These are phyloP conservation scores for Laodelphax striatellus DNA, from an alignment of 1,140 invertebrate genomes.

Conservation along the genomic window DNA sequence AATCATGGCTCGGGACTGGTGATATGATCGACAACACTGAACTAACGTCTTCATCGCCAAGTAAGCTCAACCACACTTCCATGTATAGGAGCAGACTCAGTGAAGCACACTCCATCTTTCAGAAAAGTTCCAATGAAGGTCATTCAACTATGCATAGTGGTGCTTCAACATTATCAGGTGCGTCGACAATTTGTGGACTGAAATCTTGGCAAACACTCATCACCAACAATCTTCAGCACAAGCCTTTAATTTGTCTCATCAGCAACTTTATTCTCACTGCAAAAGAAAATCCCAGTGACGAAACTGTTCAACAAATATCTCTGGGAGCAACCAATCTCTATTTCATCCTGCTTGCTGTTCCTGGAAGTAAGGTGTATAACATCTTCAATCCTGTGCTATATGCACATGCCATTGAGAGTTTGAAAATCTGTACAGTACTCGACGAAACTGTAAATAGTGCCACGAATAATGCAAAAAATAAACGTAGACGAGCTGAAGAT, in stretches of 20 bases:
- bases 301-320: slow-evolving; percentile 30
- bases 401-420: slow-evolving; percentile 35
- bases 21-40: slow-evolving; percentile 10
- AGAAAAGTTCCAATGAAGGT: slow-evolving; percentile 7
- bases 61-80: slow-evolving; percentile 4
- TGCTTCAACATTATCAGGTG: neutral
- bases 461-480: slow-evolving; percentile 15
- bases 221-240: slow-evolving; percentile 35
- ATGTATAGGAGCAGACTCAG: slow-evolving; percentile 11
- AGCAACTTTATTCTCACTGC: slow-evolving; percentile 38
- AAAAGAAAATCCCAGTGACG: slow-evolving; percentile 28
- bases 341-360: slow-evolving; percentile 35
- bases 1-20: slow-evolving; percentile 25
- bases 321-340: slow-evolving; percentile 36
- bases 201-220: slow-evolving; percentile 41
- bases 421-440: slow-evolving; percentile 32
- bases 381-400: slow-evolving; percentile 46
- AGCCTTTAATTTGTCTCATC: slow-evolving; percentile 37
- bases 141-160: neutral
- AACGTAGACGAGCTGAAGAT: slow-evolving; percentile 18
- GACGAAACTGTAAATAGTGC: slow-evolving; percentile 16
- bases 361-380: slow-evolving; percentile 42
- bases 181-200: slow-evolving; percentile 22
- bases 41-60: neutral
- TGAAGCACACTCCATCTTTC: slow-evolving; percentile 13